These are phyloP conservation scores for Styela clava DNA, from an alignment of 23 tunicate species.

Conservation along the genomic window DNA sequence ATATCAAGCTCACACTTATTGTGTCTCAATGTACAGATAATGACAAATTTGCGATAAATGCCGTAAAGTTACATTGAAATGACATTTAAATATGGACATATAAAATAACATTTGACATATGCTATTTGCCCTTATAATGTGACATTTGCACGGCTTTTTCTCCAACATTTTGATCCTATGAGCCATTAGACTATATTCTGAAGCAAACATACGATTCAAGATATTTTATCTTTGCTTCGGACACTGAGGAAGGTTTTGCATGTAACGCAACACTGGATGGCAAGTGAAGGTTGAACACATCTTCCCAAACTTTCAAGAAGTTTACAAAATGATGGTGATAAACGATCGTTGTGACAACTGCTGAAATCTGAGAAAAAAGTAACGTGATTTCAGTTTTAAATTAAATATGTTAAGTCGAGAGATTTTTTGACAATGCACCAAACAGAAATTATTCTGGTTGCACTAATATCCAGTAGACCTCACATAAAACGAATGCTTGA, in stretches of 20 bases:
- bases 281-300: constrained; percentile 87
- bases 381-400: background rate
- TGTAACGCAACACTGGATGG: constrained; percentile 83
- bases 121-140: background rate
- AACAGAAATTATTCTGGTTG: no score
- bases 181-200: no score
- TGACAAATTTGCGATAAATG: no score
- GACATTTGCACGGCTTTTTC: background rate
- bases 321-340: constrained; percentile 39
- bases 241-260: constrained; percentile 68
- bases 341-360: constrained; percentile 54
- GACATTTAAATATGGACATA: no score
- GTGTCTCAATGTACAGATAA: no score
- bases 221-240: constrained; percentile 50
- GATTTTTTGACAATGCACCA: background rate
- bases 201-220: constrained; percentile 37
- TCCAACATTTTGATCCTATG: background rate
- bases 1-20: no score
- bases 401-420: background rate
- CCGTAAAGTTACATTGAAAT: no score
- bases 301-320: constrained; percentile 52
- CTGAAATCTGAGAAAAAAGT: constrained; percentile 43
- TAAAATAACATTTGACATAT: no score
- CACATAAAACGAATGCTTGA: no score
- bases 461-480: no score